Percentiles rank a stretch among this genome's conserved stretches.
These are phyloP conservation scores for Pandion haliaetus DNA, from an alignment of 2,113 vertebrate genomes.

Conservation along the genomic window DNA sequence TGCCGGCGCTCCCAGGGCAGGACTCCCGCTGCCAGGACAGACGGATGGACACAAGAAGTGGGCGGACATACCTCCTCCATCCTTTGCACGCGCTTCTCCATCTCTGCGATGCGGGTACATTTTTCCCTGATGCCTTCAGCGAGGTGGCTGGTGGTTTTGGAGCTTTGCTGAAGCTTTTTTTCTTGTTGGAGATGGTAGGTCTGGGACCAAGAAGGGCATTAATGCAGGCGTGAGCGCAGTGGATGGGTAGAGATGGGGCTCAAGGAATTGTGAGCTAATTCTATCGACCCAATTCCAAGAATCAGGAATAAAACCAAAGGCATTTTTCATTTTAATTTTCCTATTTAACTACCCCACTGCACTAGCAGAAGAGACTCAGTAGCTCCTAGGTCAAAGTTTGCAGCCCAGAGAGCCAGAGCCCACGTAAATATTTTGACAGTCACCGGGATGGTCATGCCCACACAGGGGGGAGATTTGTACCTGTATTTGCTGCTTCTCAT, in stretches of 20 bases:
- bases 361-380: too few species aligned
- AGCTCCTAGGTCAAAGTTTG: accelerated
- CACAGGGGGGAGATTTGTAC: neutral
- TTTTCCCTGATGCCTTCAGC: conserved; percentile 55
- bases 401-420: neutral
- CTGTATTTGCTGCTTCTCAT: conserved; percentile 36
- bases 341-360: neutral
- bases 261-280: neutral
- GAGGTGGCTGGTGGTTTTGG: neutral
- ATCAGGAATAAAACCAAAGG: neutral
- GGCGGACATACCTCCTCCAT: conserved; percentile 68
- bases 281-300: neutral
- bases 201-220: neutral
- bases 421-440: accelerated
- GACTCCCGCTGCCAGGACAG: accelerated
- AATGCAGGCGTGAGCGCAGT: accelerated
- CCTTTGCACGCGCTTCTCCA: conserved; percentile 65
- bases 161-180: conserved; percentile 30
- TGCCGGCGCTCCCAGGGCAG: neutral
- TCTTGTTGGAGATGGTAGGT: conserved; percentile 53
- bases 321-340: neutral
- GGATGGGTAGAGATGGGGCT: neutral
- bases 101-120: conserved; percentile 2
- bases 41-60: accelerated
- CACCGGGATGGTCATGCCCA: accelerated